Percentiles rank a stretch among this genome's conserved stretches.
Evolutionary conservation across 2,797 vertebrate species (phyloP).

Genomic region (Jordanella pulchra): DNA sequence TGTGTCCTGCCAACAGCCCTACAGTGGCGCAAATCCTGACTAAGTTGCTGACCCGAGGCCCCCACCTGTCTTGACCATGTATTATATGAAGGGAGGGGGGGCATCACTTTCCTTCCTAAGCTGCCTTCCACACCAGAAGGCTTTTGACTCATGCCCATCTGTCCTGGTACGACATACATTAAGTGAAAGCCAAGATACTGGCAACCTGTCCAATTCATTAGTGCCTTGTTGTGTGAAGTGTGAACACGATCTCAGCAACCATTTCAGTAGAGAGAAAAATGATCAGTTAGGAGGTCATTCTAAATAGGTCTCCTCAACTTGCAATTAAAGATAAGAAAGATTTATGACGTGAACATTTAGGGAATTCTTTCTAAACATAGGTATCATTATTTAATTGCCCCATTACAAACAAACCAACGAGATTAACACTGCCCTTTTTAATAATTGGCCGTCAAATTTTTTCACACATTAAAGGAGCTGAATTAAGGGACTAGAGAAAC

Average conservation of each 20-base stretch:
- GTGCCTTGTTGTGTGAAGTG: constrained; percentile 48
- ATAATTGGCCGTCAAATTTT: neutral
- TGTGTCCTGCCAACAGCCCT: constrained; percentile 79
- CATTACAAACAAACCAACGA: constrained; percentile 1
- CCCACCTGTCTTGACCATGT: constrained; percentile 79
- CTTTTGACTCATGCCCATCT: constrained; percentile 87
- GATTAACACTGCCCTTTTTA: neutral
- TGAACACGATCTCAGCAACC: constrained; percentile 57
- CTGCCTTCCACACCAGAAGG: constrained; percentile 80
- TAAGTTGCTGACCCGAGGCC: constrained; percentile 82
- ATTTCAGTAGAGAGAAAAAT: constrained; percentile 18
- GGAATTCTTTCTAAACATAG: constrained; percentile 11
- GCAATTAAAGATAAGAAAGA: neutral
- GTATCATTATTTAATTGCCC: neutral
- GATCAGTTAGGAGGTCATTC: constrained; percentile 23
- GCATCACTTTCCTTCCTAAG: constrained; percentile 61
- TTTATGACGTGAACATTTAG: constrained; percentile 10
- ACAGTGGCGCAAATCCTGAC: constrained; percentile 78
- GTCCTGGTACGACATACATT: constrained; percentile 78
- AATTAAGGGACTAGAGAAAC: constrained; percentile 31
- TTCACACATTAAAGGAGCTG: constrained; percentile 19
- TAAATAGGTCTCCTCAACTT: constrained; percentile 24
- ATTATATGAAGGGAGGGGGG: constrained; percentile 61
- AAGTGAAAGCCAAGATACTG: constrained; percentile 75
- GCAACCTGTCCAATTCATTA: constrained; percentile 64